Base-by-base conservation (phyloP, 2,888 invertebrate genomes). In the Entomobrya proxima region DNA sequence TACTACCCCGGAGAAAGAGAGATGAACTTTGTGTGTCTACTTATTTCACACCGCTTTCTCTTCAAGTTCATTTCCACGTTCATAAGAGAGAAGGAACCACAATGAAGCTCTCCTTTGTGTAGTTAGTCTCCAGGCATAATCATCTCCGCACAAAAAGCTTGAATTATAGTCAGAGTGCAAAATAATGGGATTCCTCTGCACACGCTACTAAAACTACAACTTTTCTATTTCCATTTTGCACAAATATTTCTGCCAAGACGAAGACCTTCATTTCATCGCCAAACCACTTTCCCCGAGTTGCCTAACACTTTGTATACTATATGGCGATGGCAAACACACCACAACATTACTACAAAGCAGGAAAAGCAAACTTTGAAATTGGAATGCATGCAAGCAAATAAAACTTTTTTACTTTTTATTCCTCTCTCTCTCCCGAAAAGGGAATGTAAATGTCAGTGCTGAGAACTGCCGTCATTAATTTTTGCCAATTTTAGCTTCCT, bases 401-500 rank as follows among this genome's bases (percentile, higher is more conserved):
- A 80, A 80, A 52, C 47, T 44, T 80, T 72, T 72, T 27, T 55
- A 24, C 13, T 24, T n/a, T n/a, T n/a, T n/a, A n/a, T n/a, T 61
- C 44, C 35, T 50, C 47, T 47, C n/a, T n/a, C n/a, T n/a, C n/a
- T n/a, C n/a, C 35, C 50, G 30, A 27, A 64, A 67, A 61, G n/a
- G n/a, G 67, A 32, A 78, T 52, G 79, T 27, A 72, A 78, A 80
- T 80, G 80, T 72, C 80, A 80, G 55, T 55, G 18, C 18, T 15
- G 50, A 15, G 6, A 21, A 55, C 55, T 11, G 81, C 35, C 18
- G 15, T 61, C 74, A 81, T 81, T 74, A 74, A 61, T 74, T 81
- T n/a, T 61, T 61, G 40, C 81, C 81, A 81, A 80, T 81, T 74
- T 81, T 58, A 74, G 44, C 74, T 32, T 81, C 74, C 61, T 72